These are phyloP conservation scores for Apteryx owenii DNA, from an alignment of 2,113 vertebrate genomes.

Conservation along the genomic window DNA sequence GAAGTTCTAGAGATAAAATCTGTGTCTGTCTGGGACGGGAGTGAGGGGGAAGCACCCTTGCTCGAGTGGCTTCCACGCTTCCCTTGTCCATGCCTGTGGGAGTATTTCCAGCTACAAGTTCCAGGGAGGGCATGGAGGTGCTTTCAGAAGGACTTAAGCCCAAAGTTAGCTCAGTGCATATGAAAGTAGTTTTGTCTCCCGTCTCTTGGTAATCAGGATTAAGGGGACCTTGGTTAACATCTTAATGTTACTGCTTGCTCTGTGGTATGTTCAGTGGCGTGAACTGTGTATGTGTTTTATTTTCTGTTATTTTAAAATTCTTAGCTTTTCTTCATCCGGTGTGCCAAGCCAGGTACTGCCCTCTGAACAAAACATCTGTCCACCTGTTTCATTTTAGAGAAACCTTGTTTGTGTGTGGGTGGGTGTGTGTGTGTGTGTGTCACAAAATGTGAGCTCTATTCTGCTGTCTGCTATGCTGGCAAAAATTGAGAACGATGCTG, in stretches of 20 bases:
- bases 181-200: neutral
- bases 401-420: neutral
- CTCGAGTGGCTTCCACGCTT: neutral
- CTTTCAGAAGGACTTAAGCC: neutral
- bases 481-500: neutral
- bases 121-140: rapidly evolving
- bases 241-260: neutral
- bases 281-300: neutral
- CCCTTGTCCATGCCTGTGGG: neutral
- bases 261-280: neutral
- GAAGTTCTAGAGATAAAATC: neutral
- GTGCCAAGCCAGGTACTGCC: neutral
- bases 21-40: neutral
- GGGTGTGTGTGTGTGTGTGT: too few species aligned
- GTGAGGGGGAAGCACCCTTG: neutral
- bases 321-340: neutral
- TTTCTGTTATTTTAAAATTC: conserved; percentile 5
- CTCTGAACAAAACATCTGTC: neutral
- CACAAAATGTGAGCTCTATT: neutral
- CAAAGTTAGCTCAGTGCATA: neutral
- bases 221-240: neutral
- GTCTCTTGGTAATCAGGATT: neutral
- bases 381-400: neutral
- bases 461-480: neutral
- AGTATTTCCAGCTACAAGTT: neutral